Percentiles rank a stretch among this genome's conserved stretches.
Evolutionary conservation across 2,113 vertebrate genomes (phyloP).

Genomic region (Corythoichthys intestinalis): DNA sequence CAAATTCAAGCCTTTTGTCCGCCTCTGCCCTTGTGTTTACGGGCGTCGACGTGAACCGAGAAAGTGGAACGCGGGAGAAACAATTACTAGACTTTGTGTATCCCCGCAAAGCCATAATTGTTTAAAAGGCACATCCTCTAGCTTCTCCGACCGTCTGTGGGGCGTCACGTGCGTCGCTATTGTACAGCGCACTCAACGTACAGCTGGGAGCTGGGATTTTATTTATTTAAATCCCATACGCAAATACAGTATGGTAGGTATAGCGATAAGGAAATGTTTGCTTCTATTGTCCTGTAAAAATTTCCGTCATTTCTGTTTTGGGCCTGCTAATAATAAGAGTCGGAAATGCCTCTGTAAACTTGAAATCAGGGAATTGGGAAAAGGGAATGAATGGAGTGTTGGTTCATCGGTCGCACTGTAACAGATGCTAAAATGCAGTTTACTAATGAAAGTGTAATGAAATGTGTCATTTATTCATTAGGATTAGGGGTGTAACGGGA

Average conservation of each 20-base stretch:
- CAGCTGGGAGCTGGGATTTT: not conserved
- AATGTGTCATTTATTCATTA: too few species aligned
- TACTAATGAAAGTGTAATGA: too few species aligned
- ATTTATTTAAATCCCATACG: constrained; percentile 18
- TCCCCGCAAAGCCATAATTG: constrained; percentile 51
- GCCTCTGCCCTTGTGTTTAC: constrained; percentile 55
- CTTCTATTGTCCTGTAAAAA: constrained; percentile 23
- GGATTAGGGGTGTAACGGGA: too few species aligned
- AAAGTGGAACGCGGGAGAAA: constrained; percentile 30
- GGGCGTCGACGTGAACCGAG: constrained; percentile 62
- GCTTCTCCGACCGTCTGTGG: not conserved
- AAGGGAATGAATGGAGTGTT: not conserved
- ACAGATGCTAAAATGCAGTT: not conserved
- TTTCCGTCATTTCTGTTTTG: constrained; percentile 14
- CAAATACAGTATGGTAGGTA: not conserved
- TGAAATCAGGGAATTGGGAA: not conserved
- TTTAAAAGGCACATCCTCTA: constrained; percentile 66
- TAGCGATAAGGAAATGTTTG: constrained; percentile 23
- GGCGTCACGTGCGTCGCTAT: not conserved
- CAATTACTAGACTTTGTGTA: constrained; percentile 62
- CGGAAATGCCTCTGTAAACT: not conserved
- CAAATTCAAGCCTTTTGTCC: constrained; percentile 31
- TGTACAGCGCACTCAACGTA: not conserved
- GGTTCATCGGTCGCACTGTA: not conserved
- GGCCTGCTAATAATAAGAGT: constrained; percentile 11